Evolutionary conservation across 2,888 invertebrate species (phyloP).

Genomic region (Drosophila ustulata): DNA sequence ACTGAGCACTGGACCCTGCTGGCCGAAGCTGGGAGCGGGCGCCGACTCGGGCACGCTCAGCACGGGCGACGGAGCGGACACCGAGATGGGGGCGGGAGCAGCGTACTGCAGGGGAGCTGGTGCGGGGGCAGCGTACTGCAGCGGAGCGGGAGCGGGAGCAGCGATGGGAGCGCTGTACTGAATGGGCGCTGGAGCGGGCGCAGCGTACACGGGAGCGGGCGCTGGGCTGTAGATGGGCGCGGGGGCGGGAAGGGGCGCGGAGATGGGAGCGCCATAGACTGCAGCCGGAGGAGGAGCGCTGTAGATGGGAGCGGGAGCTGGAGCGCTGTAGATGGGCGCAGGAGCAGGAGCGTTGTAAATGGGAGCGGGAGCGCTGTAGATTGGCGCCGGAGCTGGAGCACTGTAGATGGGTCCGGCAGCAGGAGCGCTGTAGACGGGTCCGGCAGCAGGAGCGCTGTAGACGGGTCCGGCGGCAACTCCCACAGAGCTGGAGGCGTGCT

Average conservation of each 20-base stretch:
- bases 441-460: conserved; percentile 40
- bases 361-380: conserved; percentile 45
- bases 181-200: conserved; percentile 43
- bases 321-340: conserved; percentile 16
- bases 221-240: not conserved
- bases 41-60: conserved; percentile 56
- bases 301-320: conserved; percentile 35
- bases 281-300: conserved; percentile 16
- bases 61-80: conserved; percentile 40
- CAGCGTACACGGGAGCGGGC: conserved; percentile 37
- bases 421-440: conserved; percentile 42
- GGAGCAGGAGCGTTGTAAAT: conserved; percentile 37
- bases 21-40: conserved; percentile 44
- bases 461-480: conserved; percentile 53
- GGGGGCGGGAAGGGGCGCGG: conserved; percentile 20
- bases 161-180: conserved; percentile 43
- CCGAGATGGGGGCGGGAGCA: conserved; percentile 21
- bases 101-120: conserved; percentile 19
- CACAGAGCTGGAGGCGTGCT: conserved; percentile 56
- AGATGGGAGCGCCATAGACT: conserved; percentile 40
- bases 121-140: conserved; percentile 24
- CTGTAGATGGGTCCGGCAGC: conserved; percentile 50
- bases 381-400: conserved; percentile 36
- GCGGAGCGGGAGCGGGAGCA: conserved; percentile 41
- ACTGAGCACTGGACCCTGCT: conserved; percentile 41